Evolutionary conservation across 2,113 vertebrate species (phyloP).

Genomic region (Scomber japonicus): DNA sequence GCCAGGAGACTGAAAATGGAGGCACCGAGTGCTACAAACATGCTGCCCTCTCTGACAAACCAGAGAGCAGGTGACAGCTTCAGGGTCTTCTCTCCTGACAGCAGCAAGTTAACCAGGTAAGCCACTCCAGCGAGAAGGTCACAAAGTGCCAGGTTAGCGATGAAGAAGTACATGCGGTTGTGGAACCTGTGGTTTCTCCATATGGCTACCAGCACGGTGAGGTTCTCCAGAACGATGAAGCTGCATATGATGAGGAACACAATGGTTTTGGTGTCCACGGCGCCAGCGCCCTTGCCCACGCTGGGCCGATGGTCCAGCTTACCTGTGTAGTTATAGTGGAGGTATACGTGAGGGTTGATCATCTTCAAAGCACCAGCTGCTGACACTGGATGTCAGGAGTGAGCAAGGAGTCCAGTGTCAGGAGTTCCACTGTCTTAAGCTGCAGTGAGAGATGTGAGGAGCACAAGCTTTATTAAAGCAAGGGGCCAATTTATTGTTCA

Average conservation of each 20-base stretch:
- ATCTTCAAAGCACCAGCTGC: conserved; percentile 59
- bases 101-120: conserved; percentile 93
- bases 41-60: conserved; percentile 95
- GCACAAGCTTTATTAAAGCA: not conserved
- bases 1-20: conserved; percentile 96
- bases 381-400: conserved; percentile 65
- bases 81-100: conserved; percentile 92
- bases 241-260: conserved; percentile 91
- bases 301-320: conserved; percentile 84
- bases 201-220: conserved; percentile 94
- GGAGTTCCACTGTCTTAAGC: conserved; percentile 33
- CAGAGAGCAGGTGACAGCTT: conserved; percentile 89
- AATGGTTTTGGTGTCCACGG: conserved; percentile 79
- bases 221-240: conserved; percentile 95
- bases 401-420: conserved; percentile 42
- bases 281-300: conserved; percentile 63
- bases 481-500: not conserved
- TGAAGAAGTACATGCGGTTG: conserved; percentile 99
- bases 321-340: conserved; percentile 95
- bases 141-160: conserved; percentile 96
- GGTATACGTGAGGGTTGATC: conserved; percentile 81
- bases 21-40: conserved; percentile 94
- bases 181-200: conserved; percentile 96
- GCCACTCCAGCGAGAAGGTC: conserved; percentile 92
- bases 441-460: conserved; percentile 20